A percentile compares a stretch with the other conserved stretches of the same genome.
Conservation (phyloP, 2,113 vertebrate genomes). For the Marcusenius ussheri region DNA sequence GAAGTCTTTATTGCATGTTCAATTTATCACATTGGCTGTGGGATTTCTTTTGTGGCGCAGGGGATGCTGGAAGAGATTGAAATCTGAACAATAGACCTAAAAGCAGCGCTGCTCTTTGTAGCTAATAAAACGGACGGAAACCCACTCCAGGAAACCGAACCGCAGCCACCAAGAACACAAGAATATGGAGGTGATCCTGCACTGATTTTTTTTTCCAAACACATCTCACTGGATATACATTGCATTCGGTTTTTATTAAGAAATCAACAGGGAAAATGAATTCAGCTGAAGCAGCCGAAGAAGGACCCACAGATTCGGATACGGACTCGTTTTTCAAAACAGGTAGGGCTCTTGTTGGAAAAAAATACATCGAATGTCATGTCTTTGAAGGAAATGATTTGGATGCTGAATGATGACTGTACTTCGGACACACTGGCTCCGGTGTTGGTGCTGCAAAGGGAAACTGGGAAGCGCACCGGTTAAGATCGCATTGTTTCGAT, state of each 20-base stretch:
- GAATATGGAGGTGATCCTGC: slow-evolving; percentile 32
- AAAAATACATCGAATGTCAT: background rate
- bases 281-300: slow-evolving; percentile 72
- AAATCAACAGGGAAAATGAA: slow-evolving; percentile 60
- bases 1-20: background rate
- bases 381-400: background rate
- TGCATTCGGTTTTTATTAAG: slow-evolving; percentile 18
- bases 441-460: background rate
- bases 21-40: background rate
- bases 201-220: slow-evolving; percentile 14
- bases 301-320: slow-evolving; percentile 72
- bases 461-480: background rate
- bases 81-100: slow-evolving; percentile 47
- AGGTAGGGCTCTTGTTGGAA: slow-evolving; percentile 53
- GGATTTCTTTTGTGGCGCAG: slow-evolving; percentile 2
- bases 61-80: slow-evolving; percentile 15
- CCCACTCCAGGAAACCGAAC: slow-evolving; percentile 25
- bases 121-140: slow-evolving; percentile 28
- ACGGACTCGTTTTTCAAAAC: slow-evolving; percentile 81
- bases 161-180: slow-evolving; percentile 23
- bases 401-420: background rate
- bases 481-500: background rate
- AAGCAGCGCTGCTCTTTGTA: slow-evolving; percentile 34
- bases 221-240: slow-evolving; percentile 38
- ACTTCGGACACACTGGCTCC: background rate